Evolutionary conservation across 2,797 vertebrate genomes (phyloP), one percentile per base, ranked within the genome.

Genomic region (Dallia pectoralis): DNA sequence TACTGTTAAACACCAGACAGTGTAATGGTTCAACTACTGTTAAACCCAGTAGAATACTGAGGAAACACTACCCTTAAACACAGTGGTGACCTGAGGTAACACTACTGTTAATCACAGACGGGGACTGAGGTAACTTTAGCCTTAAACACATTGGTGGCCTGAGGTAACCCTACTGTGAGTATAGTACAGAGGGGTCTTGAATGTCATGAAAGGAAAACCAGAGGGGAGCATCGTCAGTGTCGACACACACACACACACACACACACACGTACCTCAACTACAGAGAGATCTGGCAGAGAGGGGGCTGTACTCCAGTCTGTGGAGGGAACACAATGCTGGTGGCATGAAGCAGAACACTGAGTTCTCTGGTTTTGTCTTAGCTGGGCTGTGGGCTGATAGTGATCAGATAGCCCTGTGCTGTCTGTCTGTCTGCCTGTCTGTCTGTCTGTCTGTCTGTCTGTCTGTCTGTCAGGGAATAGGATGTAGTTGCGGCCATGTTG

Each of bases 181-280:
- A 27, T 4, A 30, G 30, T 15, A 32, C 29, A n/a, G 29, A 36
- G 32, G 8, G 32, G 36, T 18, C 18, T 33, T 15, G 63, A 66
- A 25, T 68, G 44, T 68, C 15, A 4, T 5, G 63, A 64, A 64
- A 47, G 71, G 56, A 73, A 69, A 48, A 16, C 5, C 19, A 67
- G 47, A 29, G 33, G 29, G 6, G 32, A 36, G 63, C 30, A 19
- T 65, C 29, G 36, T 32, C 63, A n/a, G 12, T n/a, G 16, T 65
- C 67, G 36, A 29, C 72, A 61, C 62, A 68, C 65, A 66, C 64
- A 40, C 29, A 65, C 64, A 65, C 32, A 40, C 64, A 66, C 32
- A 40, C 33, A 66, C 64, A 66, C 19, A 25, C 18, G 44, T 33
- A 66, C 33, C 16, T n/a, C 29, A 36, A 19, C 64, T n/a, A 11